Percentiles rank a stretch among this genome's conserved stretches.
Evolutionary conservation across 2,797 vertebrate genomes (phyloP).

Genomic region (Hippopotamyrus pictus): DNA sequence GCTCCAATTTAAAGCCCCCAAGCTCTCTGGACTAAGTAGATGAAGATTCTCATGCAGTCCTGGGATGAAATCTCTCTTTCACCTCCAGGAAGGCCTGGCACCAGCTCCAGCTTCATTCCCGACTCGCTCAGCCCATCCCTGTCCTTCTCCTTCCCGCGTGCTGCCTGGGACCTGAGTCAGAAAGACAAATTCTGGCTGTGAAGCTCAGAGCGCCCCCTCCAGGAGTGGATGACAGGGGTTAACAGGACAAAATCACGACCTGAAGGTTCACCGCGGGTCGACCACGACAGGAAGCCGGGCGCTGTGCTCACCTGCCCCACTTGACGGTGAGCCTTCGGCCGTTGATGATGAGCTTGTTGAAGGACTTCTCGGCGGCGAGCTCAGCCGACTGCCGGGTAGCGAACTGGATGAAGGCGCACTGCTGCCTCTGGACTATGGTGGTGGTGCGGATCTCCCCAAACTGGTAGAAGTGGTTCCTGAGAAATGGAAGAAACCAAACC

Average conservation of each 20-base stretch:
- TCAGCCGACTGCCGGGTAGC: conserved; percentile 87
- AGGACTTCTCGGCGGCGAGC: conserved; percentile 92
- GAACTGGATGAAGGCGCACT: conserved; percentile 97
- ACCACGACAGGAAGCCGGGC: background rate
- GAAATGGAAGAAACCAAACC: background rate
- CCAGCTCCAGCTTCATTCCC: conserved; percentile 88
- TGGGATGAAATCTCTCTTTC: background rate
- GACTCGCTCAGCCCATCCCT: conserved; percentile 87
- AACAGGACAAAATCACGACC: background rate
- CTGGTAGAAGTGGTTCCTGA: conserved; percentile 94
- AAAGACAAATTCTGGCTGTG: background rate
- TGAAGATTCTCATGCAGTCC: background rate
- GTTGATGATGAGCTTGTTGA: conserved; percentile 95
- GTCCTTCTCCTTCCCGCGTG: conserved; percentile 88
- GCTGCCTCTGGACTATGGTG: conserved; percentile 92
- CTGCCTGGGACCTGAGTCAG: conserved; percentile 82
- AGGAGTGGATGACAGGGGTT: background rate
- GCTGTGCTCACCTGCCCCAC: conserved; percentile 82
- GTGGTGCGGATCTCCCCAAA: conserved; percentile 95
- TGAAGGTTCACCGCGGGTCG: background rate
- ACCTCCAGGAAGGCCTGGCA: conserved; percentile 95
- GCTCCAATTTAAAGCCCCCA: background rate
- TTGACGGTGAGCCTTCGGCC: conserved; percentile 94
- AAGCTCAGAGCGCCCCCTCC: background rate
- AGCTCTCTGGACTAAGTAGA: background rate